Evolutionary conservation across 2,113 vertebrate genomes (phyloP).

Genomic region (Siniperca chuatsi): DNA sequence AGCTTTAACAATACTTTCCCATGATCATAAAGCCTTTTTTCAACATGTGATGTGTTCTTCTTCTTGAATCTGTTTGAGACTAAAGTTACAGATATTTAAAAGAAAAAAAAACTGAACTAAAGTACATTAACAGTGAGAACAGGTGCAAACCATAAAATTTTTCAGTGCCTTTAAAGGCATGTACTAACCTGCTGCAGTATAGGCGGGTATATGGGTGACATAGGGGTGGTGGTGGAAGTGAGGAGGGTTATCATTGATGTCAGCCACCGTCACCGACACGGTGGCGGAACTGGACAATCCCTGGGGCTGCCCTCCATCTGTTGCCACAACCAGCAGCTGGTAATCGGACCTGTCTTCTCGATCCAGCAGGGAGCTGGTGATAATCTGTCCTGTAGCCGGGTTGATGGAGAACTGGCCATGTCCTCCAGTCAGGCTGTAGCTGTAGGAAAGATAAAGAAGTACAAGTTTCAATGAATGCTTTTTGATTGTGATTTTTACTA

Average conservation of each 20-base stretch:
- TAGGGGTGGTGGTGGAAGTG: slow-evolving; percentile 98
- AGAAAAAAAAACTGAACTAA: neutral
- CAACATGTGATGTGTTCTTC: neutral
- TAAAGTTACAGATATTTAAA: neutral
- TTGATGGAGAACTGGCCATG: slow-evolving; percentile 97
- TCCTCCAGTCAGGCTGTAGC: slow-evolving; percentile 93
- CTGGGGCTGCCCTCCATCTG: slow-evolving; percentile 88
- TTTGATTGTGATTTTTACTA: neutral
- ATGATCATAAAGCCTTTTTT: neutral
- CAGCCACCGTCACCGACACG: slow-evolving; percentile 89
- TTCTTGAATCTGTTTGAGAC: neutral
- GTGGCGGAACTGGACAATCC: slow-evolving; percentile 93
- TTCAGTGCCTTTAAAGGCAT: neutral
- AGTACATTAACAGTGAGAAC: neutral
- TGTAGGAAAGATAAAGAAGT: slow-evolving; percentile 69
- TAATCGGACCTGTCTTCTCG: slow-evolving; percentile 90
- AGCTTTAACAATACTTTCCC: neutral
- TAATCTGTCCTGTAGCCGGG: slow-evolving; percentile 96
- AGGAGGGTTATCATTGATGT: slow-evolving; percentile 97
- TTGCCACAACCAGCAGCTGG: slow-evolving; percentile 92
- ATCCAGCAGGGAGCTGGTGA: slow-evolving; percentile 94
- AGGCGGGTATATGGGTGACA: slow-evolving; percentile 94
- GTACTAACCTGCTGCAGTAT: slow-evolving; percentile 88
- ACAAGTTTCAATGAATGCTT: slow-evolving; percentile 7
- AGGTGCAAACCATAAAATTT: neutral